Evolutionary conservation across 2,113 vertebrate species (phyloP), one percentile per base, ranked within the genome.

Genomic region (Macheiramphus alcinus): DNA sequence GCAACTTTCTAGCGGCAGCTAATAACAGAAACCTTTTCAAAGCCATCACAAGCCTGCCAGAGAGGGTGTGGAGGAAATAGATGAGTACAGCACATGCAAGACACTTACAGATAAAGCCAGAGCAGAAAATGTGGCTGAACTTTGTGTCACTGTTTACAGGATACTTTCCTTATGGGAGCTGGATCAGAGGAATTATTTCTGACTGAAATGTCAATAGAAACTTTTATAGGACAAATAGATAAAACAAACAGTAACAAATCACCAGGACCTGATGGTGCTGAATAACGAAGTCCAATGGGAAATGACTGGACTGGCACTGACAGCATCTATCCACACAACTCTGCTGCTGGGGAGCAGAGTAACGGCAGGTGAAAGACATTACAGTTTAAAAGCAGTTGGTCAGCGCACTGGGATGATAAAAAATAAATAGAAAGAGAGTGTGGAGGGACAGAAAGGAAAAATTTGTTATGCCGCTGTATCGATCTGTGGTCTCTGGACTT

Each of bases 391-490:
- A 86, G 74, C 32, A 21, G 45, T 45, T 86, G 66, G 19, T 38
- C 27, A 80, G 36, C 6, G 5, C 74, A 36, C 18, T 58, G 59
- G 40, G 26, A 40, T 66, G 17, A 19, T 61, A 4, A 80, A 63
- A 75, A 86, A 23, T 17, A 63, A 80, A 67, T 7, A 52, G 22
- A 67, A 18, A 48, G 29, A 45, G 21, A n/a, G 18, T 9, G 11
- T 62, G 8, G 34, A 78, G 88, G 38, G 40, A 58, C 11, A 47
- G 67, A 75, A 87, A n/a, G 55, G 26, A 40, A 79, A 73, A 32
- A 40, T 1, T 5, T 43, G 8, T 56, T 32, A n/a, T 0, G 5
- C 6, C 2, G 0, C 32, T 80, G 6, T 68, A 16, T 55, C 1
- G 11, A 5, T 43, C 48, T 56, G 36, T 48, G 58, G 36, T 43